Percentiles rank a stretch among this genome's conserved stretches.
phyloP scores from a whole-genome alignment of 1,140 invertebrate genomes.

The Tenebrio molitor region DNA sequence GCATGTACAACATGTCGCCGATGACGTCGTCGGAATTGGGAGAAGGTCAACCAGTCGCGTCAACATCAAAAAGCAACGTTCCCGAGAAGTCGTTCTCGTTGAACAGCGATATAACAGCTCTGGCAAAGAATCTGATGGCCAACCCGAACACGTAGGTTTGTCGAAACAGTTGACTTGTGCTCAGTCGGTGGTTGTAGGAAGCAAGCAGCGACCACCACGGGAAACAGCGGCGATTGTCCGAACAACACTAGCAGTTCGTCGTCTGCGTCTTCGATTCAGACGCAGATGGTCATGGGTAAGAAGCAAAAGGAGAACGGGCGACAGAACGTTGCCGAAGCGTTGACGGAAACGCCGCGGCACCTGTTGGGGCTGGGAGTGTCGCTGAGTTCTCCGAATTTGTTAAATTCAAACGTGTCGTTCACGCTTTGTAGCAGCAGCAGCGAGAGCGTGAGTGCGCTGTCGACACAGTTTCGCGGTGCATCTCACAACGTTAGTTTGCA shows the following conservation, averaged over 20 bases:
- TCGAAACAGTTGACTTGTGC: not conserved
- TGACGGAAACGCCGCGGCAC: slow-evolving; percentile 53
- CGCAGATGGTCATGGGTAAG: slow-evolving; percentile 46
- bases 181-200: not conserved
- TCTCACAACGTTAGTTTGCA: slow-evolving; percentile 60
- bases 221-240: not conserved
- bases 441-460: slow-evolving; percentile 63
- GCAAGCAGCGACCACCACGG: not conserved
- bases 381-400: slow-evolving; percentile 65
- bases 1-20: slow-evolving; percentile 56
- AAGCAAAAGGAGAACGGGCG: slow-evolving; percentile 26
- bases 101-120: slow-evolving; percentile 12
- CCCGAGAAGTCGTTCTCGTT: slow-evolving; percentile 56
- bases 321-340: slow-evolving; percentile 17
- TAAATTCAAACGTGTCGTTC: slow-evolving; percentile 61
- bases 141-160: not conserved
- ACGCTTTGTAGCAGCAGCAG: slow-evolving; percentile 68
- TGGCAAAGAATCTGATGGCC: slow-evolving; percentile 14
- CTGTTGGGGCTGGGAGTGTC: slow-evolving; percentile 60
- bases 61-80: slow-evolving; percentile 53
- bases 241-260: slow-evolving; percentile 45
- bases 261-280: slow-evolving; percentile 51
- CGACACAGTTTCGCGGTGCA: no score
- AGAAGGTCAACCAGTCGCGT: slow-evolving; percentile 37
- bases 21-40: slow-evolving; percentile 48